Conservation (phyloP, 2,888 invertebrate species). For the Coleophora deauratella region DNA sequence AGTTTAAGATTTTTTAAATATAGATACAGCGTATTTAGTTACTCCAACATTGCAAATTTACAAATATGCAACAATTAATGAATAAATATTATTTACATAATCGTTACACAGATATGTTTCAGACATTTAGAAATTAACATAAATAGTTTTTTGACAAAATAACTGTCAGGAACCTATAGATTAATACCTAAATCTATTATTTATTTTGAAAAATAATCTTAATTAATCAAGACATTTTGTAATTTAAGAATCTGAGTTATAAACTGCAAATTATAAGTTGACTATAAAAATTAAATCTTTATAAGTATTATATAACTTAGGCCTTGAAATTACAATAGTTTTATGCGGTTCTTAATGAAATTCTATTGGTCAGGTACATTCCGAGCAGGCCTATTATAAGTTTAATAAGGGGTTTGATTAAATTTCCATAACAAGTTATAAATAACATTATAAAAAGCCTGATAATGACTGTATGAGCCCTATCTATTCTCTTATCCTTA, state of each 20-base stretch:
- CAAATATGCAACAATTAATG: constrained; percentile 30
- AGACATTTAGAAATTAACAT: constrained; percentile 34
- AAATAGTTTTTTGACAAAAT: constrained; percentile 19
- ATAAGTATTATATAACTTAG: too few species aligned
- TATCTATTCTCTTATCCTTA: too few species aligned
- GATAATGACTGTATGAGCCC: background rate
- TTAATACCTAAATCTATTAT: too few species aligned
- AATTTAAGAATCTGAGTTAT: too few species aligned
- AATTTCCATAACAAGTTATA: background rate
- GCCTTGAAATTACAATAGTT: too few species aligned
- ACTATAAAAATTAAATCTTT: too few species aligned
- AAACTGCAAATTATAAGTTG: too few species aligned
- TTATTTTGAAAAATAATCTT: too few species aligned
- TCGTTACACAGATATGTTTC: constrained; percentile 67
- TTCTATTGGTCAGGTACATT: constrained; percentile 1
- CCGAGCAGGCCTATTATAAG: background rate
- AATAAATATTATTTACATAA: constrained; percentile 41
- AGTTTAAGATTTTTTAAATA: background rate
- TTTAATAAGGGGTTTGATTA: background rate
- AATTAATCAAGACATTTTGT: too few species aligned
- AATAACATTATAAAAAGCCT: background rate
- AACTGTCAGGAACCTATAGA: background rate
- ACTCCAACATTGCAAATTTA: too few species aligned
- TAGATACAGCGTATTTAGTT: constrained; percentile 8
- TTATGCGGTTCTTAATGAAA: background rate